A percentile compares a stretch with the other conserved stretches of the same genome.
phyloP scores from a whole-genome alignment of 2,113 vertebrate species.

The Talpa occidentalis region DNA sequence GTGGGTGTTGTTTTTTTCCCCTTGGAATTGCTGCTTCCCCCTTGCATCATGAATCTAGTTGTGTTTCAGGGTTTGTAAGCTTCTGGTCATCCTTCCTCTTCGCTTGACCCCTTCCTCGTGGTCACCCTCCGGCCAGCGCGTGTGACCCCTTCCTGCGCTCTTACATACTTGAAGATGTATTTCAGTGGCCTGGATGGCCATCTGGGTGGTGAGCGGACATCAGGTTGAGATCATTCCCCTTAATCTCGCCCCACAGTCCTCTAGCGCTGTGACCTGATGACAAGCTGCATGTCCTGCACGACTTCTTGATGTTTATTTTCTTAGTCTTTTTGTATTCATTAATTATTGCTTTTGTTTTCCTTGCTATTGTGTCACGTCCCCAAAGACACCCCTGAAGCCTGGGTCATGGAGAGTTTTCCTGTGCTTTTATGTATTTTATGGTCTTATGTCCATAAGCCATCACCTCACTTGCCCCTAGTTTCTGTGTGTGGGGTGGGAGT shows the following conservation, averaged over 20 bases:
- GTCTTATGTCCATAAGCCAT: too few relatives aligned
- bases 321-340: too few relatives aligned
- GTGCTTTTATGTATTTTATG: too few relatives aligned
- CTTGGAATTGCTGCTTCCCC: neutral
- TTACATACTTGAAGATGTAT: neutral
- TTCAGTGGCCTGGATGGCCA: neutral
- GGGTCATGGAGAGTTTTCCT: too few relatives aligned
- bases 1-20: neutral
- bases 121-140: neutral
- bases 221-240: neutral
- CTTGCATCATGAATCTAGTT: neutral
- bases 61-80: neutral
- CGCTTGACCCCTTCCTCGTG: neutral
- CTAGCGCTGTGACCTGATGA: accelerated
- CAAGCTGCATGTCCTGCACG: neutral
- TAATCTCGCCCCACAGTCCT: neutral
- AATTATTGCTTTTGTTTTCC: too few relatives aligned
- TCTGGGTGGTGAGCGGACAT: neutral
- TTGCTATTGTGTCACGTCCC: too few relatives aligned
- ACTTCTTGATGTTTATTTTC: too few relatives aligned
- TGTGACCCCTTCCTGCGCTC: neutral
- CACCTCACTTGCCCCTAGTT: too few relatives aligned
- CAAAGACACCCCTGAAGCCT: too few relatives aligned
- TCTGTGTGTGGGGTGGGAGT: too few relatives aligned
- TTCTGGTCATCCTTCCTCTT: neutral